Base-by-base conservation (phyloP, 2,797 vertebrate species). In the Siniperca undulata region DNA sequence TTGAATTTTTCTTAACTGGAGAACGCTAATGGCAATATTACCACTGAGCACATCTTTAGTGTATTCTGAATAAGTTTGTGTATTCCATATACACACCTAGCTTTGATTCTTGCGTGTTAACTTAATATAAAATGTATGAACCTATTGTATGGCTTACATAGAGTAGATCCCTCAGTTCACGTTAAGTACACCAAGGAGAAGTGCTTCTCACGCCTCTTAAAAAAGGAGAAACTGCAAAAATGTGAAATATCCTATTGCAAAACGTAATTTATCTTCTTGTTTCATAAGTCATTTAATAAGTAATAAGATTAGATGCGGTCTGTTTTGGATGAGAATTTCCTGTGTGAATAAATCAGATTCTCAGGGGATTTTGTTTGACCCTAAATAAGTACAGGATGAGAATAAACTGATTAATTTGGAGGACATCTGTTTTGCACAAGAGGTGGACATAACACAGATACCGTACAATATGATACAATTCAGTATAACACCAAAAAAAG, bases 171-270 rank as follows among this genome's bases (percentile, higher is more conserved):
- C 9, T 52, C 3, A 8, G 44, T 36, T 79, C 10, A 48, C 24
- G 1, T n/a, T 0, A 1, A 7, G 56, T 10, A 5, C 14, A 72
- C 1, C 58, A 77, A 11, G 13, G 9, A 64, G 48, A 83, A 70
- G 19, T 78, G 61, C 0, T 30, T 80, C 19, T 75, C 36, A 58
- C 4, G 9, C 1, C 0, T 7, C 24, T 40, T 16, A 27, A 5
- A 69, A 88, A 82, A 78, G 46, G 13, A 71, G 52, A 75, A 82
- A 71, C 34, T 59, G 5, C 4, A 46, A 38, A 64, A 42, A 9
- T 42, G 19, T n/a, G 16, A 58, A 44, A 79, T 19, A 12, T 30
- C 6, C n/a, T 72, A 13, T 77, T 79, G 55, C 56, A 81, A 80
- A 59, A 77, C 72, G 1, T 9, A 3, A 16, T 44, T 22, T 24